Base-by-base conservation (phyloP, 2,888 invertebrate genomes). In the Tenthredo distinguenda region DNA sequence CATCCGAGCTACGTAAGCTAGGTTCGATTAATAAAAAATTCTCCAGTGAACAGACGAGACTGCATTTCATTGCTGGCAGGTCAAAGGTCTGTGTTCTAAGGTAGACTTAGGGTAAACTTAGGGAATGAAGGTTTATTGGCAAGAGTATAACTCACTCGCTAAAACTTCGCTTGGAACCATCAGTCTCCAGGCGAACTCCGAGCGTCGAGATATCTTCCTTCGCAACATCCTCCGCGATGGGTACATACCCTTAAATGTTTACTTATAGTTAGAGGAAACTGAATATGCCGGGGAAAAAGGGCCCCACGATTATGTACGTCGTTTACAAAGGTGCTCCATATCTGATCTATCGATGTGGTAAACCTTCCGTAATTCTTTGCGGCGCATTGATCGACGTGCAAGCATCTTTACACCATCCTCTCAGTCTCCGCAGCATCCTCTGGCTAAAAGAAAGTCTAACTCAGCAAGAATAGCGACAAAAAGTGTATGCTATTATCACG, bases 11-110 rank as follows among this genome's bases (percentile, higher is more conserved):
- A n/a, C 47, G 76, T 2, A 26, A 62, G 55, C 18, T 21, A 62
- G 21, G 50, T 26, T 79, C 37, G 40, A 58, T 81, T 40, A 81
- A 62, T 81, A 81, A 37, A 81, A 81, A 15, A 81, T 62, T 81
- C 26, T 62, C 40, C 10, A 40, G 21, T 37, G 31, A 81, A 40
- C 12, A 62, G 10, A 43, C 6, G 62, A 55, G 58, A 81, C 40
- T 81, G 81, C 40, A 81, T 43, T 81, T 62, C 21, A 21, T 62
- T 62, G 58, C 62, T 62, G 31, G 15, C 34, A 55, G 26, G 74
- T 74, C 40, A 43, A 74, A 50, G 74, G 43, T 43, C 15, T 12
- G 34, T 31, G 21, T n/a, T 62, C 37, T 26, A 34, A 62, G 26
- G 62, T 81, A 81, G 18, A 81, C 62, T 81, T 31, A 21, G 55